Evolutionary conservation across 2,797 vertebrate genomes (phyloP), one percentile per base, ranked within the genome.

Genomic region (Sebastes umbrosus): DNA sequence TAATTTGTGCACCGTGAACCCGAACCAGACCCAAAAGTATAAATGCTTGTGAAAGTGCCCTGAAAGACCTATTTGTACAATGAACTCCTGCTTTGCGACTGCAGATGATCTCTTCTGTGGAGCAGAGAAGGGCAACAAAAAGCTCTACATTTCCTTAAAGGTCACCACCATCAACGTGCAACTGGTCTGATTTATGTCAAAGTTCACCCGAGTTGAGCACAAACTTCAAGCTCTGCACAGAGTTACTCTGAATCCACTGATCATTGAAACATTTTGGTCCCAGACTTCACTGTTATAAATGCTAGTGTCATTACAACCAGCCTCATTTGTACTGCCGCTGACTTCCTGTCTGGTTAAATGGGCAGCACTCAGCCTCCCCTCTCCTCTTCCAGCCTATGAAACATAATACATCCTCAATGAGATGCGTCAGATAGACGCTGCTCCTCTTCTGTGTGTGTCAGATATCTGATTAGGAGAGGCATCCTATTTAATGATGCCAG

Each of bases 401-500:
- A 95, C 82, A 16, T 10, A 75, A 94, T 90, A 79, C 82, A 6
- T 63, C 39, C 71, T 68, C 59, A 54, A 52, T 57, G 67, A 84
- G 73, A 80, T 39, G 55, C 29, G 80, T 88, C 82, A 75, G 85
- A 91, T 86, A 83, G 36, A 76, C 63, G 43, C 24, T 54, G 16
- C 25, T 70, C 9, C 29, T 3, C 25, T 22, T 69, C 5, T 29
- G 22, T 46, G 59, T 25, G 69, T 87, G 84, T 65, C 43, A 31
- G 70, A 87, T 87, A 93, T 87, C 32, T 82, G 77, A 95, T 94
- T 91, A 95, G 79, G 72, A 82, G 79, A 85, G 77, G 87, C 43
- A 83, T 92, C 93, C 80, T 89, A 83, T 92, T 92, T 93, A 94
- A 94, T 90, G 90, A 92, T 58, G 82, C 60, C 87, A 59, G 73